A percentile compares a stretch with the other conserved stretches of the same genome.
phyloP scores from a whole-genome alignment of 2,888 invertebrate species.

The Drosophila pseudotakahashii region DNA sequence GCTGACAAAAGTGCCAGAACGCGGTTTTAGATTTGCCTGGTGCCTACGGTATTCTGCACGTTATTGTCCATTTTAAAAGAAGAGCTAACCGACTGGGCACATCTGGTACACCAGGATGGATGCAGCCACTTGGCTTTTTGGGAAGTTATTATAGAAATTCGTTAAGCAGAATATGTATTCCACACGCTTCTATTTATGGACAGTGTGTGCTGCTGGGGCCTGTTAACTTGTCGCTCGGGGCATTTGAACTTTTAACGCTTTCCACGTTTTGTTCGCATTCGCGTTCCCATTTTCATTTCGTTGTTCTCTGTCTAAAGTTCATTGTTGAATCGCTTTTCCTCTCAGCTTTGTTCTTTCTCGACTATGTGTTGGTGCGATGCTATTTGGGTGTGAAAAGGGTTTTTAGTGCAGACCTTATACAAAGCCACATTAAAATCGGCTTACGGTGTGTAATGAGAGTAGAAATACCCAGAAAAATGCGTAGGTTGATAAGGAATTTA shows the following conservation, averaged over 20 bases:
- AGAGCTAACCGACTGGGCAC: neutral
- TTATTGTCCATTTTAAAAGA: neutral
- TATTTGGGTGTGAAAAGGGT: conserved; percentile 3
- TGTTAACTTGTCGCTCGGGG: conserved; percentile 57
- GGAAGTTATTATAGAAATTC: neutral
- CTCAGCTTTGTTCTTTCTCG: conserved; percentile 21
- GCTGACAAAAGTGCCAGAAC: conserved; percentile 24
- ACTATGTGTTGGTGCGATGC: conserved; percentile 3
- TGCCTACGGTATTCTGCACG: conserved; percentile 16
- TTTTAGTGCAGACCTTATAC: neutral
- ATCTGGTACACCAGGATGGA: neutral
- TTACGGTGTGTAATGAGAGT: neutral
- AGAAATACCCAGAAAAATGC: neutral
- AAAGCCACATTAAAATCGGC: neutral
- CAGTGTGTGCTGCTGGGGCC: conserved; percentile 49
- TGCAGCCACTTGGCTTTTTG: neutral
- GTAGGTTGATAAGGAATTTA: neutral
- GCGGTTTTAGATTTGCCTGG: conserved; percentile 65
- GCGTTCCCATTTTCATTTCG: conserved; percentile 57
- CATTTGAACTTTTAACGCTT: conserved; percentile 72
- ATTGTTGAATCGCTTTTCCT: conserved; percentile 58
- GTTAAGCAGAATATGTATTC: neutral
- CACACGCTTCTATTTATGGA: conserved; percentile 1
- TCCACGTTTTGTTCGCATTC: conserved; percentile 17
- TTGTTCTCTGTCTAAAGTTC: conserved; percentile 35